phyloP scores from a whole-genome alignment of 2,888 invertebrate genomes.

The Acleris literana region DNA sequence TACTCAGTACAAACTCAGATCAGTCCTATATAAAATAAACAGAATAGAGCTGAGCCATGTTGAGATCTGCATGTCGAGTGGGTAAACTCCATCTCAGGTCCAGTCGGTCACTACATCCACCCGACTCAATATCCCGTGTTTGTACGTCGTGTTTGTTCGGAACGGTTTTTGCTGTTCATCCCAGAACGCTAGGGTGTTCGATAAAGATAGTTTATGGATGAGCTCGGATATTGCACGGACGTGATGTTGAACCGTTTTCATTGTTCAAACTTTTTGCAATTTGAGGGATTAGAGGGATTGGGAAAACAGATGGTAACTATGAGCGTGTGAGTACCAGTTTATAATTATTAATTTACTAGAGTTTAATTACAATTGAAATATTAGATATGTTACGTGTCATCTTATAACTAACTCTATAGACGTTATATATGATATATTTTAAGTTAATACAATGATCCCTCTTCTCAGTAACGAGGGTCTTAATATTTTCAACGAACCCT shows the following conservation, averaged over 20 bases:
- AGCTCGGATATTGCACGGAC: conserved; percentile 5
- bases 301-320: too few species aligned
- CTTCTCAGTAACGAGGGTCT: too few species aligned
- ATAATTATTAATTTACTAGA: too few species aligned
- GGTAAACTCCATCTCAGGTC: conserved; percentile 10
- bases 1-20: too few species aligned
- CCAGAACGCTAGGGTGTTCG: conserved; percentile 9
- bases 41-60: not conserved
- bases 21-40: not conserved
- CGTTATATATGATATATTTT: too few species aligned
- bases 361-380: too few species aligned
- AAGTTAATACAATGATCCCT: too few species aligned
- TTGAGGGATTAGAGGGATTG: too few species aligned
- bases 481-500: too few species aligned
- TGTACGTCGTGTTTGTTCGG: conserved; percentile 45
- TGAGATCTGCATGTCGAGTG: conserved; percentile 2
- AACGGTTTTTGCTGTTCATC: conserved; percentile 21
- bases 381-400: too few species aligned
- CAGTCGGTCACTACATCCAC: conserved; percentile 12
- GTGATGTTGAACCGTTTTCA: not conserved
- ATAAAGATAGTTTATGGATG: conserved; percentile 30
- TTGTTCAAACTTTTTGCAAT: not conserved
- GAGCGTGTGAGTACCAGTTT: too few species aligned
- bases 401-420: too few species aligned
- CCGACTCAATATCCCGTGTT: conserved; percentile 39